Evolutionary conservation across 2,113 vertebrate species (phyloP).

Genomic region (Chaetodon trifascialis): DNA sequence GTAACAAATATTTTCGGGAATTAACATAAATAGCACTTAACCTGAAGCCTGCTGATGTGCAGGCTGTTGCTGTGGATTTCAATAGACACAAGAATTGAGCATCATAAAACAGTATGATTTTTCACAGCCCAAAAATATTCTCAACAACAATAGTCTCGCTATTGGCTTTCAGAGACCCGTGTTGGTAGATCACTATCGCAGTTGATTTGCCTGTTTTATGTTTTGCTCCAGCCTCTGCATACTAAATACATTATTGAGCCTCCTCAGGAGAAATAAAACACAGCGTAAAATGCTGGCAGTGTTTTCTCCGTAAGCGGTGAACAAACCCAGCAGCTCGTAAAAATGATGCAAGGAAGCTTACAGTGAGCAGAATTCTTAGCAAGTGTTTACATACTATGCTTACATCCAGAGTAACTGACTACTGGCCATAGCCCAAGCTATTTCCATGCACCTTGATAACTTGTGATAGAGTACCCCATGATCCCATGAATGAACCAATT

Average conservation of each 20-base stretch:
- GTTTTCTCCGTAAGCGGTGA: constrained; percentile 63
- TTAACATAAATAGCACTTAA: neutral
- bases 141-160: neutral
- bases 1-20: neutral
- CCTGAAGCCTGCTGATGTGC: neutral
- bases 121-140: constrained; percentile 18
- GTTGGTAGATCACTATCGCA: constrained; percentile 19
- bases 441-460: constrained; percentile 71
- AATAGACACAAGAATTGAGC: neutral
- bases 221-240: constrained; percentile 62
- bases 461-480: constrained; percentile 54
- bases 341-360: constrained; percentile 58
- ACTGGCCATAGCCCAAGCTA: constrained; percentile 39
- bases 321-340: constrained; percentile 64
- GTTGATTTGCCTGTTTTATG: constrained; percentile 53
- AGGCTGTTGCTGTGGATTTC: neutral
- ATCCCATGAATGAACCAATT: constrained; percentile 72
- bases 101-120: constrained; percentile 20
- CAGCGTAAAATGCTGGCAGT: constrained; percentile 57
- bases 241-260: constrained; percentile 64
- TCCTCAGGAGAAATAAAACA: constrained; percentile 66
- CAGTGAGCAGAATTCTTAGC: constrained; percentile 48
- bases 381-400: constrained; percentile 44
- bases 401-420: constrained; percentile 41
- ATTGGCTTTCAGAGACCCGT: constrained; percentile 13